These are phyloP conservation scores for Parotocinclus haroldoi DNA, from an alignment of 2,797 vertebrate genomes.

Conservation along the genomic window DNA sequence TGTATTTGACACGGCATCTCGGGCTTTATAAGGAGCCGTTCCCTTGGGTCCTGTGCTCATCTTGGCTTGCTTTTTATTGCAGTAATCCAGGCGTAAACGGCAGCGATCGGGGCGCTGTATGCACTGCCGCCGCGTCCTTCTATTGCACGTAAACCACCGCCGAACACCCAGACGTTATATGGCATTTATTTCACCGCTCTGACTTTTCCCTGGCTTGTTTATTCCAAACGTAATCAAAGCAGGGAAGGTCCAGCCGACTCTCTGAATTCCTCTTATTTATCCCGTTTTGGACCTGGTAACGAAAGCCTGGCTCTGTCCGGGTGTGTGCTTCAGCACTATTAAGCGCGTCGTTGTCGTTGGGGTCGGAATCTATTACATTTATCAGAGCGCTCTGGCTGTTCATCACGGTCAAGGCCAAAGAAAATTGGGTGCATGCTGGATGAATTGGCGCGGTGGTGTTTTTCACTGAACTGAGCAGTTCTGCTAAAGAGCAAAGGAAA, in stretches of 20 bases:
- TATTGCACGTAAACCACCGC: no score
- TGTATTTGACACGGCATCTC: neutral
- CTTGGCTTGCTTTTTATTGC: neutral
- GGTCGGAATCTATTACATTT: no score
- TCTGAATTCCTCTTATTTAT: no score
- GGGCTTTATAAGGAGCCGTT: neutral
- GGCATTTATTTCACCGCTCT: neutral
- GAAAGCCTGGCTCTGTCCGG: neutral
- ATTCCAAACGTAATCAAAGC: no score
- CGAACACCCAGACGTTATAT: no score
- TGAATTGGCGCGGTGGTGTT: no score
- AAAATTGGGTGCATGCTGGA: no score
- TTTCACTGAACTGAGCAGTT: no score
- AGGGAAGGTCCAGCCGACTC: neutral
- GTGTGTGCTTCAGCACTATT: no score
- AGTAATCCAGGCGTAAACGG: neutral
- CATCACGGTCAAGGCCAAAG: no score
- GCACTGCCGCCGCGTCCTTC: neutral
- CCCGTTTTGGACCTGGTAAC: neutral
- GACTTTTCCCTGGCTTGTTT: neutral
- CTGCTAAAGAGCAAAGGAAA: conserved; percentile 9
- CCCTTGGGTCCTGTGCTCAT: neutral
- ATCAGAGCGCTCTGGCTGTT: no score
- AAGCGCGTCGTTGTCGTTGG: no score
- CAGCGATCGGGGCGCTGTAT: neutral